Percentiles rank a stretch among this genome's conserved stretches.
These are phyloP conservation scores for Ptychochromis oligacanthus DNA, from an alignment of 2,113 vertebrate genomes.

Conservation along the genomic window DNA sequence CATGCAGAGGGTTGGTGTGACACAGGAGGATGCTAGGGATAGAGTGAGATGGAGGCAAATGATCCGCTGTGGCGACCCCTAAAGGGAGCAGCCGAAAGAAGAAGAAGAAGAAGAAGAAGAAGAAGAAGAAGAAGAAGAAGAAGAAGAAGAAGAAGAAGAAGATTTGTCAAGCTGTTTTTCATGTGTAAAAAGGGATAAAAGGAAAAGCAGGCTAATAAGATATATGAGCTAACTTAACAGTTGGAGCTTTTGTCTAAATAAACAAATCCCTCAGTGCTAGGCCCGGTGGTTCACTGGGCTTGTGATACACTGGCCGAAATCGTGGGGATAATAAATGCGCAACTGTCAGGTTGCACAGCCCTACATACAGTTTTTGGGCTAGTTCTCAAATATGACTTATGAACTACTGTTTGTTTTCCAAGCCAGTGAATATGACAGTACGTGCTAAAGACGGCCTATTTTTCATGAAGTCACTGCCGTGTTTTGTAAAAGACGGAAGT, in stretches of 20 bases:
- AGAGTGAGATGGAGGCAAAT: no score
- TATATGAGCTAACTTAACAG: no score
- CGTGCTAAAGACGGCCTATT: neutral
- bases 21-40: no score
- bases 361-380: neutral
- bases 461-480: neutral
- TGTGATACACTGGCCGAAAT: neutral
- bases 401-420: neutral
- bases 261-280: neutral
- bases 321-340: neutral
- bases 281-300: neutral
- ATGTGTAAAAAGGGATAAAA: neutral
- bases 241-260: no score
- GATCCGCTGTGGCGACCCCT: no score
- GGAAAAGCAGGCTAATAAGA: no score
- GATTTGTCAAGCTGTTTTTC: neutral
- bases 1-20: no score
- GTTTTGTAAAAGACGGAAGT: neutral
- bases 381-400: neutral
- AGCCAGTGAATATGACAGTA: neutral
- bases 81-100: no score
- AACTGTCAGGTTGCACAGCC: neutral
- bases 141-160: no score
- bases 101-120: no score
- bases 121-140: no score